A percentile compares a stretch with the other conserved stretches of the same genome.
Evolutionary conservation across 2,797 vertebrate species (phyloP).

Genomic region (Pelodytes ibericus): DNA sequence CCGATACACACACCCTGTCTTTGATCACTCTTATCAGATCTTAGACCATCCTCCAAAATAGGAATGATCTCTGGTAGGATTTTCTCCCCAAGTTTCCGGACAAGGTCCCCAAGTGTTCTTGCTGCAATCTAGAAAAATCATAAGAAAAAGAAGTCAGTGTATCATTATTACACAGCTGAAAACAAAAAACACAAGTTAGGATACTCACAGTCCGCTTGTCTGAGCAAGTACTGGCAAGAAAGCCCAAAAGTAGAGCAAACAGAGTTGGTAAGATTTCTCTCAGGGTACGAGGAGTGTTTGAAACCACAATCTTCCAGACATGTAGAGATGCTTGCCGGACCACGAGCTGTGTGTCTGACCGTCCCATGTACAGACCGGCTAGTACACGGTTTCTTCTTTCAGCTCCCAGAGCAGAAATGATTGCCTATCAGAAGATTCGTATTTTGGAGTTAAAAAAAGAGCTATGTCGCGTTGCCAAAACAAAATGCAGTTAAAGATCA

Average conservation of each 20-base stretch:
- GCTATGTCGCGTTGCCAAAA: too few relatives aligned
- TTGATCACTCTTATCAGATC: constrained; percentile 94
- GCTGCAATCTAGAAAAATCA: constrained; percentile 88
- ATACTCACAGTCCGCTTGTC: constrained; percentile 92
- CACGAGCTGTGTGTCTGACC: constrained; percentile 95
- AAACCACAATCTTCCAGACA: constrained; percentile 98
- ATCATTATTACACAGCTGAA: background rate
- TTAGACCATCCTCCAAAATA: constrained; percentile 92
- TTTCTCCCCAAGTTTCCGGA: constrained; percentile 96
- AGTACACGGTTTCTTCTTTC: constrained; percentile 94
- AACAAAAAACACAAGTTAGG: background rate
- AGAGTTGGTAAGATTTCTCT: constrained; percentile 95
- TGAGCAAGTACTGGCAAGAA: constrained; percentile 93
- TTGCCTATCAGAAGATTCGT: constrained; percentile 75
- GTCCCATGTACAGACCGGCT: constrained; percentile 97
- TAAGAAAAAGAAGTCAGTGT: background rate
- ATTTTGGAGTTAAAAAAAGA: too few relatives aligned
- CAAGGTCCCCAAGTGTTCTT: constrained; percentile 92
- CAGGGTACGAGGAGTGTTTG: constrained; percentile 94
- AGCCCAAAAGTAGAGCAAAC: constrained; percentile 91
- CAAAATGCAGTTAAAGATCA: too few relatives aligned
- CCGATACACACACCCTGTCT: constrained; percentile 97
- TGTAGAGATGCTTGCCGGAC: constrained; percentile 96
- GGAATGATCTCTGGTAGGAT: constrained; percentile 98
- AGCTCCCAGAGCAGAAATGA: constrained; percentile 89